A percentile compares a stretch with the other conserved stretches of the same genome.
phyloP scores from a whole-genome alignment of 2,888 invertebrate genomes.

The Apodemia zela region DNA sequence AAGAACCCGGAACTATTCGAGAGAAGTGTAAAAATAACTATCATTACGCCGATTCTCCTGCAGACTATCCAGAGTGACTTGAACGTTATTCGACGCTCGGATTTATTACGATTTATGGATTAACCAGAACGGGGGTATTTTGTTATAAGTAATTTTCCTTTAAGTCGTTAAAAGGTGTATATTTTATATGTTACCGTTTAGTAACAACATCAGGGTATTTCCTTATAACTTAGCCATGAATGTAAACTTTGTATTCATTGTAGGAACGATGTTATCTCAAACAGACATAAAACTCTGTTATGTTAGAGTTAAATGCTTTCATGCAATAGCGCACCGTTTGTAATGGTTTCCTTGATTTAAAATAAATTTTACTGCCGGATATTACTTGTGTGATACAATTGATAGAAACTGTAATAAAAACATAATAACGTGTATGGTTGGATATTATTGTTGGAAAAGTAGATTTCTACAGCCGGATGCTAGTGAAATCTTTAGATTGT shows the following conservation, averaged over 20 bases:
- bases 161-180: too few relatives aligned
- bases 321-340: conserved; percentile 6
- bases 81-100: too few relatives aligned
- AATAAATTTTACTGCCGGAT: conserved; percentile 14
- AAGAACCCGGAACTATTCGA: too few relatives aligned
- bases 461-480: not conserved
- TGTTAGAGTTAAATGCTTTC: conserved; percentile 6
- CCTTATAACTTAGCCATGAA: conserved; percentile 3
- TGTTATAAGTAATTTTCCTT: too few relatives aligned
- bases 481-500: conserved; percentile 1
- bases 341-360: conserved; percentile 13
- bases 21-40: too few relatives aligned
- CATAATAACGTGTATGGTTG: not conserved
- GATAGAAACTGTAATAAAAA: conserved; percentile 9
- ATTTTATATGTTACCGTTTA: too few relatives aligned
- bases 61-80: too few relatives aligned
- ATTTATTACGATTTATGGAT: too few relatives aligned
- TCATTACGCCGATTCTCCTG: too few relatives aligned
- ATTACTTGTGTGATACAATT: conserved; percentile 5
- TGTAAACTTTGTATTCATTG: conserved; percentile 3
- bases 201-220: not conserved
- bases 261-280: conserved; percentile 3
- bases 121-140: too few relatives aligned
- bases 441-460: conserved; percentile 9
- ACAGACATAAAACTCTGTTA: conserved; percentile 8